Evolutionary conservation across 2,113 vertebrate genomes (phyloP).

Genomic region (Noctilio leporinus): DNA sequence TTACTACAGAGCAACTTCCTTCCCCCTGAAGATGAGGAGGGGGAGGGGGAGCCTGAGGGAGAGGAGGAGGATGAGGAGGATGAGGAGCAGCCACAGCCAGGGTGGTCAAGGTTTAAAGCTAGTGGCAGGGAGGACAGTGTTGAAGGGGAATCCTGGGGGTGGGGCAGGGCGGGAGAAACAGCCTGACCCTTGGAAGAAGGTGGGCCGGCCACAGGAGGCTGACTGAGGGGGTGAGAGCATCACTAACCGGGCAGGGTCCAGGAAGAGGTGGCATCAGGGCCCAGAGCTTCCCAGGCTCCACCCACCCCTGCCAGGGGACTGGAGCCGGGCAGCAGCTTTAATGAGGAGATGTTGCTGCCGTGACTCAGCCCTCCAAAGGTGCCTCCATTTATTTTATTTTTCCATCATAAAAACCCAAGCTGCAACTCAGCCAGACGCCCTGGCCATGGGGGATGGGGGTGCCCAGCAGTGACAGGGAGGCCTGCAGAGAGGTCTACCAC

Average conservation of each 20-base stretch:
- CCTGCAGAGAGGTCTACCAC: background rate
- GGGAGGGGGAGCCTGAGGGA: background rate
- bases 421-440: conserved; percentile 71
- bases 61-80: background rate
- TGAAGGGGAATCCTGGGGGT: background rate
- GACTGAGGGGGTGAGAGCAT: background rate
- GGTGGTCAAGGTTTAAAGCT: conserved; percentile 76
- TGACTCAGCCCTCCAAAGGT: conserved; percentile 82
- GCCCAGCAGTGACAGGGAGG: background rate
- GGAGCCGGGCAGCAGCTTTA: conserved; percentile 76
- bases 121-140: background rate
- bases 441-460: background rate
- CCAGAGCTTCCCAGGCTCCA: conserved; percentile 20
- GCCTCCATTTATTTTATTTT: conserved; percentile 81
- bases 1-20: conserved; percentile 86
- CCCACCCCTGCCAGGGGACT: conserved; percentile 63
- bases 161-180: background rate
- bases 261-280: background rate
- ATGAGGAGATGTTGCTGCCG: conserved; percentile 78
- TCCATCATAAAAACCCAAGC: conserved; percentile 80
- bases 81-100: conserved; percentile 14
- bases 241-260: background rate
- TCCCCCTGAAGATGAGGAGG: conserved; percentile 70
- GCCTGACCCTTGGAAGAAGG: background rate
- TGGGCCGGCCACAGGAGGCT: background rate